Base-by-base conservation (phyloP, 2,797 vertebrate species). In the Acrossocheilus wenchowensis region DNA sequence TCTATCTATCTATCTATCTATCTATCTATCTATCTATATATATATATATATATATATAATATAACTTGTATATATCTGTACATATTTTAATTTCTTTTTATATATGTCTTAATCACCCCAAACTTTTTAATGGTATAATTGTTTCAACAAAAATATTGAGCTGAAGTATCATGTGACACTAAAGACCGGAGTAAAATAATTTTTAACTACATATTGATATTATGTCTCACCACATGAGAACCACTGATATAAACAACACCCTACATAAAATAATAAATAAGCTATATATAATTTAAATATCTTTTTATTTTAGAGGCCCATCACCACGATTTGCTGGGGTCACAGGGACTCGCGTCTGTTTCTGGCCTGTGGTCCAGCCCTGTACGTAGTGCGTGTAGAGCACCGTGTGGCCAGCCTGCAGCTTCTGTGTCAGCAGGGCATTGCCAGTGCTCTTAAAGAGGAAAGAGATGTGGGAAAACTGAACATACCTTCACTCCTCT, bases 281-380 rank as follows among this genome's bases (percentile, higher is more conserved):
- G 26, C 23, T 68, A 0, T 41, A 68, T 64, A 77, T 74, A 6
- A 45, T 71, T 2, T 39, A 17, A 45, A 43, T 21, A 48, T 88
- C 34, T 73, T 75, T 15, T 86, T 62, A 60, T 88, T 89, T 43
- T 94, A 99, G 98, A 97, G 98, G 83, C 97, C 98, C 85, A 98
- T 99, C 92, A 97, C 97, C 85, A 98, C 98, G 0, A 97, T 99
- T 90, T 99, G 98, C 93, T 99, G 98, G 98, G 98, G 98, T 88
- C 98, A 99, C 94, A 95, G 98, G 89, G 98, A 99, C 90, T 97
- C 98, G 0, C 96, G 98, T 19, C 95, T 99, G 89, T 97, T 99
- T 92, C 94, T 99, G 95, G 98, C 98, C 0, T 99, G 98, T 0
- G 98, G 98, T 11, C 97, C 98, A 0, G 97, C 97, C 0, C 93